Base-by-base conservation (phyloP, 2,888 invertebrate genomes). In the Apeira syringaria region DNA sequence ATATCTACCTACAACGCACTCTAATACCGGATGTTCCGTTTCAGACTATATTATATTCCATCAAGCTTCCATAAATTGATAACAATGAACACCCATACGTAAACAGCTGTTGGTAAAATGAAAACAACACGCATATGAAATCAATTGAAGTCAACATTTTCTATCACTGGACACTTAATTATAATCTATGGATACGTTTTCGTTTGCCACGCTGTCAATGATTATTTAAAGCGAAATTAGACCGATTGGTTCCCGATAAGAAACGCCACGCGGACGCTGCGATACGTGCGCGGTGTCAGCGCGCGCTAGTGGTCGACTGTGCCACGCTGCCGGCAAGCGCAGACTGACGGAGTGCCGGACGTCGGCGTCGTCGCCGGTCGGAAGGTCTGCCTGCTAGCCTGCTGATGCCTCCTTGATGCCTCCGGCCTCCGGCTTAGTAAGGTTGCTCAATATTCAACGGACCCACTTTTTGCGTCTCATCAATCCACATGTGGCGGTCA, bases 211-310 rank as follows among this genome's bases (percentile, higher is more conserved):
- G 39, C 20, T 36, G 37, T 27, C 7, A 25, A 40, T 34, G 49
- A 41, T 45, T 7, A 20, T 45, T 29, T 41, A 24, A 39, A 33
- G 31, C 33, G 28, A 47, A 44, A 29, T 41, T 22, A 13, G 27
- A 36, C 17, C 18, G 45, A 50, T 50, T 28, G 18, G 27, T 42
- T 55, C 65, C 31, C 37, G 54, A 60, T 62, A 50, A 46, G 57
- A 58, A 59, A 64, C 42, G 62, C 57, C 62, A 66, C 64, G 66
- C 61, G 59, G 38, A 9, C 49, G 59, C 51, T 64, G 52, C 45
- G 53, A 61, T 64, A 51, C 45, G 53, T 60, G 60, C 67, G 58
- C 25, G 10, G 52, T 43, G 28, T 39, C 41, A 47, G 56, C 51
- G 50, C 52, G 43, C n/a, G 50, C 22, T 41, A 9, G 20, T 24